Evolutionary conservation across 2,113 vertebrate genomes (phyloP).

Genomic region (Eurystomus gularis): DNA sequence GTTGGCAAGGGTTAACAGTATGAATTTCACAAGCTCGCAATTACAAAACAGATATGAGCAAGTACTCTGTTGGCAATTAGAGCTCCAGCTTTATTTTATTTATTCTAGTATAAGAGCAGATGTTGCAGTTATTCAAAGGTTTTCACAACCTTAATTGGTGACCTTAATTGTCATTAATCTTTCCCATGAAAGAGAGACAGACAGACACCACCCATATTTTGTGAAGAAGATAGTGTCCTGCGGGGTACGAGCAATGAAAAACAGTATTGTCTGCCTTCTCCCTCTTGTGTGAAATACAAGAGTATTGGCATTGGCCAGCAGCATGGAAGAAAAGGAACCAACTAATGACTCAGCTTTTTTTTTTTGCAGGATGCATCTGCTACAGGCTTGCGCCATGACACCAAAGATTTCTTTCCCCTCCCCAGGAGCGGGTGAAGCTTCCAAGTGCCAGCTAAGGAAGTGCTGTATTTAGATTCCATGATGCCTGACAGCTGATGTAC

Average conservation of each 20-base stretch:
- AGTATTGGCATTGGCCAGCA: neutral
- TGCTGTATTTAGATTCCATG: neutral
- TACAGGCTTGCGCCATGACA: neutral
- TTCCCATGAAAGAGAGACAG: constrained; percentile 55
- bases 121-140: constrained; percentile 43
- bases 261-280: constrained; percentile 38
- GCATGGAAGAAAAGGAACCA: neutral
- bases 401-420: neutral
- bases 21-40: neutral
- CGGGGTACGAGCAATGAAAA: constrained; percentile 38
- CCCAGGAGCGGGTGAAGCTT: neutral
- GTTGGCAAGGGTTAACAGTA: neutral
- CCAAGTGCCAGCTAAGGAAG: neutral
- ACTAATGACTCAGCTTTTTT: constrained; percentile 13
- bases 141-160: constrained; percentile 59
- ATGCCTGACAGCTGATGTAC: neutral
- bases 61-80: constrained; percentile 17
- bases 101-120: constrained; percentile 43
- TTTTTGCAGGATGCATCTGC: constrained; percentile 5
- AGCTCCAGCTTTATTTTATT: constrained; percentile 40
- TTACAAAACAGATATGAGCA: constrained; percentile 54
- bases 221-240: constrained; percentile 34
- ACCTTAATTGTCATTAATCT: constrained; percentile 54
- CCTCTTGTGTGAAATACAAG: neutral
- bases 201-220: constrained; percentile 12